A percentile compares a stretch with the other conserved stretches of the same genome.
These are phyloP conservation scores for Physocephala rufipes DNA, from an alignment of 2,888 invertebrate genomes.

Conservation along the genomic window DNA sequence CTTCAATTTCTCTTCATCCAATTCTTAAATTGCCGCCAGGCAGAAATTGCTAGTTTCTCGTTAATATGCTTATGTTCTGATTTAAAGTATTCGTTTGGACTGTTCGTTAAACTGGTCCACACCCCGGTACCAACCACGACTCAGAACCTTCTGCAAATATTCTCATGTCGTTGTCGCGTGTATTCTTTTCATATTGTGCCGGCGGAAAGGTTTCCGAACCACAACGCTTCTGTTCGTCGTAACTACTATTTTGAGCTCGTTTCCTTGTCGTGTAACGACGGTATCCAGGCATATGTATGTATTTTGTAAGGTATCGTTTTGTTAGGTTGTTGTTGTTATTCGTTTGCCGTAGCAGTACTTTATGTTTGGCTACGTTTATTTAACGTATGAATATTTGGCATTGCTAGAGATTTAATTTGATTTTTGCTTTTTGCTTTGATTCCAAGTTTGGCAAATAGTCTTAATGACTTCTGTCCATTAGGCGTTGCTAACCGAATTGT, in stretches of 20 bases:
- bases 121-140: neutral
- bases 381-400: too few species aligned
- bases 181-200: neutral
- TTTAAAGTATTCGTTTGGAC: neutral
- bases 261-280: slow-evolving; percentile 4
- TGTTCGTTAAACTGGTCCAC: neutral
- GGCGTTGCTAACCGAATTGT: slow-evolving; percentile 1
- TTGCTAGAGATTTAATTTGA: too few species aligned
- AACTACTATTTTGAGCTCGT: neutral
- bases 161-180: slow-evolving; percentile 27
- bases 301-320: slow-evolving; percentile 25
- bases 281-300: neutral
- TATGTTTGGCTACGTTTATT: too few species aligned
- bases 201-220: slow-evolving; percentile 11
- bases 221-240: neutral
- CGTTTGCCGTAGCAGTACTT: too few species aligned
- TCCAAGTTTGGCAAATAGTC: too few species aligned
- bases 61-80: too few species aligned
- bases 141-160: slow-evolving; percentile 22
- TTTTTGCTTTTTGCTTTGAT: too few species aligned
- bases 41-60: too few species aligned
- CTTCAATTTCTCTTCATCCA: too few species aligned
- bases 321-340: neutral
- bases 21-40: too few species aligned
- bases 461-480: too few species aligned